A percentile compares a stretch with the other conserved stretches of the same genome.
Evolutionary conservation across 1,140 invertebrate genomes (phyloP).

Genomic region (Druon quercuslanigerum): DNA sequence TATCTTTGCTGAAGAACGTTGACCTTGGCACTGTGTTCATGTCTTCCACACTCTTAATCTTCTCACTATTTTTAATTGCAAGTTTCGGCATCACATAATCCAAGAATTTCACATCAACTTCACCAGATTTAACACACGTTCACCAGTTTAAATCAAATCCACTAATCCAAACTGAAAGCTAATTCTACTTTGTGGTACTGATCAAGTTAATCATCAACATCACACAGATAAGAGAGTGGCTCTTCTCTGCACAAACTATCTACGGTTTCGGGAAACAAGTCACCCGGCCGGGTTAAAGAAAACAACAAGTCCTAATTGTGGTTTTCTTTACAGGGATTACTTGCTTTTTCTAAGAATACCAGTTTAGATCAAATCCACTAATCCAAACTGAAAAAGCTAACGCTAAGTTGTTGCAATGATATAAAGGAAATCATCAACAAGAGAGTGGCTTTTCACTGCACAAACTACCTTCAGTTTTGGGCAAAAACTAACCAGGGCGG

Average conservation of each 20-base stretch:
- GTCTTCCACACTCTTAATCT: not conserved
- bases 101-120: not conserved
- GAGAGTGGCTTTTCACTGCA: too few species aligned
- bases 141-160: not conserved
- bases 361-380: too few species aligned
- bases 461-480: too few species aligned
- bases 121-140: not conserved
- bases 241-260: not conserved
- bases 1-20: conserved; percentile 1
- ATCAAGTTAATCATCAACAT: not conserved
- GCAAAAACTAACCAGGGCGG: too few species aligned
- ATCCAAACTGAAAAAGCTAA: too few species aligned
- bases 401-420: too few species aligned
- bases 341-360: too few species aligned
- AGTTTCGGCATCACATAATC: not conserved
- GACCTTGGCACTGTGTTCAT: conserved; percentile 5
- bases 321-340: too few species aligned
- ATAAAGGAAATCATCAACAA: too few species aligned
- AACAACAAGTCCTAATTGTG: not conserved
- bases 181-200: not conserved
- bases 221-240: not conserved
- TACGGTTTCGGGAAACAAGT: not conserved
- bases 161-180: too few species aligned
- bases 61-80: too few species aligned
- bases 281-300: not conserved